Base-by-base conservation (phyloP, 2,888 invertebrate species). In the Pseudeuparius sepicola region DNA sequence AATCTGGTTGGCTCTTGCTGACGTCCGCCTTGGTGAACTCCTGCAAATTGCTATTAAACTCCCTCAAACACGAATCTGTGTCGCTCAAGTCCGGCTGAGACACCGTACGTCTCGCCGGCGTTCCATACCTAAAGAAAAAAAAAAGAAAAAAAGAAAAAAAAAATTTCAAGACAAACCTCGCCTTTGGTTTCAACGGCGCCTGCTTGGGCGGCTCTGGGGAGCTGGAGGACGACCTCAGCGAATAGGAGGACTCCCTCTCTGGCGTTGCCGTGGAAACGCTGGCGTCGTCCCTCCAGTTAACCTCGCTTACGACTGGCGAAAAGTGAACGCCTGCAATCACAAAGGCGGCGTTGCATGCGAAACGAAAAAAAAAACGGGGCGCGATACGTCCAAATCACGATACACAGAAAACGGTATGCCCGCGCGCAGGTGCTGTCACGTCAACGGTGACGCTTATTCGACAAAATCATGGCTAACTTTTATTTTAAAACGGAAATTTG, bases 251-350 rank as follows among this genome's bases (percentile, higher is more conserved):
- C 37, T 57, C 57, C 12, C 56, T 45, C 31, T 61, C 59, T 1
- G 51, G 54, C 4, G 54, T 54, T 14, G 46, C 51, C 10, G 54
- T 52, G 2, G 54, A 54, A 6, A 50, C 45, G 37, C 48, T 53
- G 31, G 44, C 41, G 38, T 81, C 78, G 37, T 81, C 78, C 45
- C 75, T 70, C 81, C 84, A 85, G 55, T 78, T 78, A 40, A 84
- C 80, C 61, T 84, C 81, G 29, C 80, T 77, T 9, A 85, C 82
- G 32, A 84, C 75, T 3, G 83, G 83, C 48, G 78, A 81, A 57
- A 85, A 85, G 51, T 81, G 82, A 15, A 85, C 84, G 31, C 80
- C 81, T 49, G 25, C n/a, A 6, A 10, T 6, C 26, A 26, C 6
- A 10, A 6, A 26, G 10, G 11, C 7, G 11, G 6, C 6, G 6